phyloP scores from a whole-genome alignment of 2,113 vertebrate species.

The Symphodus melops region DNA sequence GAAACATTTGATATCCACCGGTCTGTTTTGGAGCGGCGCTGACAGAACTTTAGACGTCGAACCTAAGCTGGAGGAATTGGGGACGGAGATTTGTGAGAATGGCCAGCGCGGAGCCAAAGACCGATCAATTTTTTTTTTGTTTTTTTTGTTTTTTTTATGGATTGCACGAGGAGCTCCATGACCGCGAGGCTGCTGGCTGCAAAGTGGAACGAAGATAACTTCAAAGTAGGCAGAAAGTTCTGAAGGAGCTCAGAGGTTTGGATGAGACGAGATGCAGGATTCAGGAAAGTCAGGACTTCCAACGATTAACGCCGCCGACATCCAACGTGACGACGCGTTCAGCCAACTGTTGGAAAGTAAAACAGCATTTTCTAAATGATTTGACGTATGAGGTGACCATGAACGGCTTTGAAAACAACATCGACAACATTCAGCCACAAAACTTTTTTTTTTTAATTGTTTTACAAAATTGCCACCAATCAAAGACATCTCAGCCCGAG shows the following conservation, averaged over 20 bases:
- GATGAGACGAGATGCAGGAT: conserved; percentile 26
- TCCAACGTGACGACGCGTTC: background rate
- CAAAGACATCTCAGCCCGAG: no score
- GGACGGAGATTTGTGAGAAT: conserved; percentile 75
- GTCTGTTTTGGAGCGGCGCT: conserved; percentile 52
- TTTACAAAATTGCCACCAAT: background rate
- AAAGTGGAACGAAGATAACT: conserved; percentile 47
- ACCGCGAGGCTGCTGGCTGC: conserved; percentile 66
- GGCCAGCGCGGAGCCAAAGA: conserved; percentile 70
- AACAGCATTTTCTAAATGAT: background rate
- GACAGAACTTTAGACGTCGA: conserved; percentile 61
- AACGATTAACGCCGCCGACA: background rate
- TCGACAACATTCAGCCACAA: background rate
- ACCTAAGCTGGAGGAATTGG: conserved; percentile 77
- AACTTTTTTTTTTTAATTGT: background rate
- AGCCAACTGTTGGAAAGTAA: background rate
- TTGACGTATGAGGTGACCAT: background rate
- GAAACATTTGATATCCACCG: conserved; percentile 48
- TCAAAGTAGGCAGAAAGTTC: conserved; percentile 66
- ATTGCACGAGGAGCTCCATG: conserved; percentile 61
- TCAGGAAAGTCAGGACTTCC: conserved; percentile 16
- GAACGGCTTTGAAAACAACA: background rate
- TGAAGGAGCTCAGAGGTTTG: conserved; percentile 51
- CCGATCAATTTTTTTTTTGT: no score
- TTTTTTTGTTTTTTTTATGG: conserved; percentile 65